These are phyloP conservation scores for Alloscopus bannaensis DNA, from an alignment of 2,888 invertebrate species.

Conservation along the genomic window DNA sequence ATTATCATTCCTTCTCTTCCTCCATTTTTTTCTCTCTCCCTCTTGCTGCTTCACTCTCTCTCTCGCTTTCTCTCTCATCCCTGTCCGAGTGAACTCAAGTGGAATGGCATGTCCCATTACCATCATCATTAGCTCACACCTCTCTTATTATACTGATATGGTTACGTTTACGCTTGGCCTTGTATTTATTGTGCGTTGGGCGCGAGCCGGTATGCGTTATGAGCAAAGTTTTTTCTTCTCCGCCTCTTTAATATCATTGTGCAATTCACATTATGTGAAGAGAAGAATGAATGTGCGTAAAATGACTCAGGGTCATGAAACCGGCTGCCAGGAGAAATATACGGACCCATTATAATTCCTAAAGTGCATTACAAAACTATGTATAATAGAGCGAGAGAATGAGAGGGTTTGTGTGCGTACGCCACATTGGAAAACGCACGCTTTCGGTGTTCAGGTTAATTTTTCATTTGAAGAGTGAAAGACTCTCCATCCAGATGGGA, in stretches of 20 bases:
- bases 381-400: too few relatives aligned
- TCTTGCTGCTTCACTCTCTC: constrained; percentile 37
- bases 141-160: constrained; percentile 53
- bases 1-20: constrained; percentile 50
- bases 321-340: too few relatives aligned
- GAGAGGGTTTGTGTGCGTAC: too few relatives aligned
- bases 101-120: constrained; percentile 65
- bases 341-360: too few relatives aligned
- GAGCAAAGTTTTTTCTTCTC: constrained; percentile 53
- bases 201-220: too few relatives aligned
- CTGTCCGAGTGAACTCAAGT: constrained; percentile 58
- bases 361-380: too few relatives aligned
- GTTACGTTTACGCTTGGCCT: constrained; percentile 4
- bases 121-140: constrained; percentile 65
- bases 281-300: constrained; percentile 39
- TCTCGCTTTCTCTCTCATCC: constrained; percentile 13
- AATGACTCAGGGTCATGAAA: constrained; percentile 59
- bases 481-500: neutral
- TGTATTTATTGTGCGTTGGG: constrained; percentile 31
- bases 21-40: constrained; percentile 22
- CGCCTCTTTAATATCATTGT: too few relatives aligned
- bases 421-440: too few relatives aligned
- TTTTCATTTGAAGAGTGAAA: neutral
- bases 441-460: neutral
- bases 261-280: neutral